Conservation (phyloP, 2,888 invertebrate species). For the Lepas anatifera region DNA sequence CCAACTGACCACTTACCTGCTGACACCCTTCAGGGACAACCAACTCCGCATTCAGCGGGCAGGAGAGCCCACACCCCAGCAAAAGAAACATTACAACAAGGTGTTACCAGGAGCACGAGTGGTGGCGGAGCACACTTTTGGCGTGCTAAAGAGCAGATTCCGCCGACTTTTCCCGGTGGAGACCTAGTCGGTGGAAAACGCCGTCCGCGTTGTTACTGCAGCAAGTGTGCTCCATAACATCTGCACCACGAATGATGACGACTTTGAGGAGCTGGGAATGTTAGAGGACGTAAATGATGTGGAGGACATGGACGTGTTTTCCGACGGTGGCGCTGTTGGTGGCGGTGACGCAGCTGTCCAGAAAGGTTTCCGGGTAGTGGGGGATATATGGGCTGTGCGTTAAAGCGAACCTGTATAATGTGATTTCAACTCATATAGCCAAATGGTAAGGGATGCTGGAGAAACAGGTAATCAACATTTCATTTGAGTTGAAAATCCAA, state of each 20-base stretch:
- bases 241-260: neutral
- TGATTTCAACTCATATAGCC: no score
- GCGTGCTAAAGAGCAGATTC: no score
- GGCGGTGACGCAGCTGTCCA: neutral
- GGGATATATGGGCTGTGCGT: neutral
- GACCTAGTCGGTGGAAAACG: neutral
- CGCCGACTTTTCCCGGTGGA: no score
- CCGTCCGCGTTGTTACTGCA: neutral
- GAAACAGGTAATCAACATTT: no score
- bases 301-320: neutral
- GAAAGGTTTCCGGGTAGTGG: neutral
- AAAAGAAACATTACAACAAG: neutral
- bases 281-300: neutral
- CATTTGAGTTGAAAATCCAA: no score
- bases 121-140: neutral
- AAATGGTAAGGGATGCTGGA: no score
- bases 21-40: no score
- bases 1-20: no score
- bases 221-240: neutral
- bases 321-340: neutral
- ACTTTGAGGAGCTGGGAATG: neutral
- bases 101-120: no score
- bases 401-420: no score
- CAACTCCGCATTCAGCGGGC: neutral
- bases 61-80: neutral